Evolutionary conservation across 2,113 vertebrate genomes (phyloP).

Genomic region (Porphyrio hochstetteri): DNA sequence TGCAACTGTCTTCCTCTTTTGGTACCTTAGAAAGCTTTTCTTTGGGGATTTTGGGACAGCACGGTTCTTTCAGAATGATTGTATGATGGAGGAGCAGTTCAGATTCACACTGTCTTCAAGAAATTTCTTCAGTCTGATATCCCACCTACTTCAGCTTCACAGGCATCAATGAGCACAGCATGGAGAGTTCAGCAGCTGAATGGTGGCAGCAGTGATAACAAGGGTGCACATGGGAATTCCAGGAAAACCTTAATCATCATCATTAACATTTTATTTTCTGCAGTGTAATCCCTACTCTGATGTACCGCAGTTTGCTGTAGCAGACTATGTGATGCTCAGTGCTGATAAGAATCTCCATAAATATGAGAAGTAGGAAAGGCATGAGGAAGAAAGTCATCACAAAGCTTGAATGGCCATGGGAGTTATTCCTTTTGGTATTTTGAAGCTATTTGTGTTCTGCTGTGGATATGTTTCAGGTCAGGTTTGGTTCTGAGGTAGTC

Average conservation of each 20-base stretch:
- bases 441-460: background rate
- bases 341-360: background rate
- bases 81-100: background rate
- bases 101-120: background rate
- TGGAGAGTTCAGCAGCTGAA: background rate
- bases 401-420: background rate
- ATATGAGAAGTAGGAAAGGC: background rate
- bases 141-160: background rate
- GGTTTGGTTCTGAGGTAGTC: background rate
- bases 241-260: constrained; percentile 17
- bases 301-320: background rate
- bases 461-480: background rate
- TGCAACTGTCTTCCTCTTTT: background rate
- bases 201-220: constrained; percentile 8
- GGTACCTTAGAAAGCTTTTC: background rate
- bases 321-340: background rate
- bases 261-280: constrained; percentile 42
- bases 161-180: background rate
- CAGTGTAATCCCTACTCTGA: background rate
- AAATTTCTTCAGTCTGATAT: background rate
- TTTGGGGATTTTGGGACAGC: background rate
- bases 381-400: background rate
- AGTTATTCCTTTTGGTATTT: background rate
- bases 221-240: background rate
- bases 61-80: background rate